Base-by-base conservation (phyloP, 2,888 invertebrate genomes). In the Glomeris marginata region DNA sequence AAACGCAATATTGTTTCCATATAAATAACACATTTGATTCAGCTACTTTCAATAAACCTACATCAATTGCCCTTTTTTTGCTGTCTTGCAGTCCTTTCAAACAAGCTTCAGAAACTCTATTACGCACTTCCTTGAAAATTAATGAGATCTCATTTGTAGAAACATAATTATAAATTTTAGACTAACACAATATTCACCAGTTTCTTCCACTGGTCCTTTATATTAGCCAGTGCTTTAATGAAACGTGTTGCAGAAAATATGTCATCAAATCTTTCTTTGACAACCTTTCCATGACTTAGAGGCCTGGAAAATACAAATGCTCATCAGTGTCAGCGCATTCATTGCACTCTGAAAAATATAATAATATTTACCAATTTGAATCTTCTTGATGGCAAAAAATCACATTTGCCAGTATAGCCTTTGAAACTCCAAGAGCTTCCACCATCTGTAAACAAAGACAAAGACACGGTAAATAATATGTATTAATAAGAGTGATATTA, bases 351-450 rank as follows among this genome's bases (percentile, higher is more conserved):
- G 22, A 8, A 42, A 20, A 42, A 42, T 3, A 5, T 18, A 10
- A 15, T 28, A 28, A 35, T 21, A 48, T 55, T 54, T 57, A 74
- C 78, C 98, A 98, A 62, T 81, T 81, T 0, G 92, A 83, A 57
- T 98, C 92, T 67, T 98, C 98, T 75, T 98, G 98, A 65, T 98
- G 98, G 63, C 98, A 99, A 68, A 99, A 95, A 59, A 99, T 82
- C 0, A 99, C 98, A 65, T 90, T 85, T 63, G 90, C 91, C 51
- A 99, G 71, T 52, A 99, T 87, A 0, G 97, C 80, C 64, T 87
- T 87, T 0, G 95, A 87, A 1, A 98, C 92, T 54, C 95, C 92
- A 66, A 82, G 64, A 56, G 75, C 65, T 40, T 70, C 63, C 53
- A 78, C 74, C 72, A 91, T 78, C 60, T 85, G 38, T 20, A 42